A percentile compares a stretch with the other conserved stretches of the same genome.
Evolutionary conservation across 2,797 vertebrate species (phyloP).

Genomic region (Sebastes jordani): DNA sequence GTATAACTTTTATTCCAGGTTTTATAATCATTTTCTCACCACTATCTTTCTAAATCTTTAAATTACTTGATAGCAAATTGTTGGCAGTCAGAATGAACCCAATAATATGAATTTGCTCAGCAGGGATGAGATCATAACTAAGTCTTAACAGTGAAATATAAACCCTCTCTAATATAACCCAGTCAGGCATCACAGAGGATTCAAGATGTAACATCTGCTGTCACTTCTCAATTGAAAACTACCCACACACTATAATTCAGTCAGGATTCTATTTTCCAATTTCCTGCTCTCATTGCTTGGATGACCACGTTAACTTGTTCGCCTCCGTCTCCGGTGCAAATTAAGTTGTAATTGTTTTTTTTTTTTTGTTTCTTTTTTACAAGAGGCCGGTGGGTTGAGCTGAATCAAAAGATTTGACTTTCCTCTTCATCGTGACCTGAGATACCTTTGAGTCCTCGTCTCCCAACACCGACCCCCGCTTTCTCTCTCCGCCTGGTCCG

Average conservation of each 20-base stretch:
- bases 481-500: background rate
- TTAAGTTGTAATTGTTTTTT: conserved; percentile 60
- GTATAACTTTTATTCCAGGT: background rate
- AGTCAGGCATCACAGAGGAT: conserved; percentile 19
- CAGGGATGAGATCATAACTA: background rate
- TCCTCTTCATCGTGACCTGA: conserved; percentile 8
- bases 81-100: background rate
- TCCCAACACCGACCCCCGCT: background rate
- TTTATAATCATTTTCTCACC: background rate
- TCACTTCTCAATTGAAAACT: conserved; percentile 35
- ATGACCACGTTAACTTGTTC: conserved; percentile 53
- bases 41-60: background rate
- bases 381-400: conserved; percentile 40
- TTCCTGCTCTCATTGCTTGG: conserved; percentile 50
- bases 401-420: conserved; percentile 39
- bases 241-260: conserved; percentile 49
- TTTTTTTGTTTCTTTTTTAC: background rate
- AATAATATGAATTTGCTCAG: background rate
- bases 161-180: background rate
- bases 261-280: conserved; percentile 59
- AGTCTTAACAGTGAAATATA: conserved; percentile 8
- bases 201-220: conserved; percentile 14
- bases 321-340: conserved; percentile 38
- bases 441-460: background rate
- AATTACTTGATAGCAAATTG: background rate